phyloP scores from a whole-genome alignment of 2,113 vertebrate species.

The Hyperoodon ampullatus region DNA sequence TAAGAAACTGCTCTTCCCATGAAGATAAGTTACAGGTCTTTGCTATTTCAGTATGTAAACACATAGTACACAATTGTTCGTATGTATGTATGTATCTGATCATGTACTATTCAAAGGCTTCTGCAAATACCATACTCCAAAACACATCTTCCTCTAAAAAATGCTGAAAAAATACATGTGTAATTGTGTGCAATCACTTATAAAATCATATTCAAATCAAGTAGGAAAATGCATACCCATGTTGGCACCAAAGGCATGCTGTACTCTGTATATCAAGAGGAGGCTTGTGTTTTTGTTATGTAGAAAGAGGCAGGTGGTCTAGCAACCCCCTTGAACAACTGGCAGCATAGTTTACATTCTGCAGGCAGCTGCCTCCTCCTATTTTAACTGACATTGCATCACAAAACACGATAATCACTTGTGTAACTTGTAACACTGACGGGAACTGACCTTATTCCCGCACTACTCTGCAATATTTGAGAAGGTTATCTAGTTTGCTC shows the following conservation, averaged over 20 bases:
- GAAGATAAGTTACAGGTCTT: background rate
- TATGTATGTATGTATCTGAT: background rate
- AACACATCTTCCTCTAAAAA: background rate
- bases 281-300: slow-evolving; percentile 19
- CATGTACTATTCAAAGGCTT: background rate
- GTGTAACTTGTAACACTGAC: background rate
- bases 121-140: background rate
- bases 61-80: background rate
- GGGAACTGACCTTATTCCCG: background rate
- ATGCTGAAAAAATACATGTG: background rate
- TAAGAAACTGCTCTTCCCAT: background rate
- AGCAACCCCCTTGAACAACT: slow-evolving; percentile 36
- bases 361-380: slow-evolving; percentile 28
- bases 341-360: slow-evolving; percentile 1
- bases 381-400: slow-evolving; percentile 4
- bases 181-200: background rate
- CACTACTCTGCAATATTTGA: background rate
- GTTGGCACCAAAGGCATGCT: background rate
- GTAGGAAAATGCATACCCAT: background rate
- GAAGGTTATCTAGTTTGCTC: background rate
- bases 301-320: slow-evolving; percentile 36
- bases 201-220: background rate
- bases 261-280: background rate
- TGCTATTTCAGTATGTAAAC: background rate
- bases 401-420: slow-evolving; percentile 14